Evolutionary conservation across 2,888 invertebrate genomes (phyloP), one percentile per base, ranked within the genome.

Genomic region (Eubasilissa splendida): DNA sequence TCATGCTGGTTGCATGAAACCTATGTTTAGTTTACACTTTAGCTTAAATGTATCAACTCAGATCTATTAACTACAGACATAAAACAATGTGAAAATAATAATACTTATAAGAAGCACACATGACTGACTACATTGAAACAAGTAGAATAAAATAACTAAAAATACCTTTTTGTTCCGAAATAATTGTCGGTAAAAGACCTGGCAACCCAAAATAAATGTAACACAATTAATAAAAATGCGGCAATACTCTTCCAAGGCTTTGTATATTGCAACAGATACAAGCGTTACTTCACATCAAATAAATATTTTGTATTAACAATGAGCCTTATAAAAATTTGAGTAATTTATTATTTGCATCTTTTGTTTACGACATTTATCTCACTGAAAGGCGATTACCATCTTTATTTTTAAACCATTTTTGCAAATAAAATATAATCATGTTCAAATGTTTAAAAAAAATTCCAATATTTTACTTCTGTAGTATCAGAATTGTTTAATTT

Each of bases 161-260:
- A 73, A 79, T 82, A 84, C 84, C 84, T 84, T 81, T 76, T 82
- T 56, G 70, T 84, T 79, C 84, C 82, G 80, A 84, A 82, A 84
- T 75, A 82, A 81, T 82, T 81, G 76, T 84, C 79, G 76, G 84
- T 77, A 80, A 81, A 81, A 84, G 84, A 84, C 84, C 84, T 84
- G 84, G 84, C 84, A 84, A 84, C 81, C 78, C 60, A 84, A 84
- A 81, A 79, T 82, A 60, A 82, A 79, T 59, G 71, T 50, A 76
- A 76, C 54, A 71, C 58, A 81, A 79, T 76, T 80, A 77, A 83
- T 81, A 79, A 68, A 77, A 74, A 70, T 68, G 73, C 63, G 80
- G 74, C 75, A 63, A 75, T 77, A 76, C 12, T 10, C 52, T 33
- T 53, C 11, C 12, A 7, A 56, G 56, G 53, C 53, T 53, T 68